Conservation (phyloP, 2,113 vertebrate species). For the Planiliza haematocheilus region DNA sequence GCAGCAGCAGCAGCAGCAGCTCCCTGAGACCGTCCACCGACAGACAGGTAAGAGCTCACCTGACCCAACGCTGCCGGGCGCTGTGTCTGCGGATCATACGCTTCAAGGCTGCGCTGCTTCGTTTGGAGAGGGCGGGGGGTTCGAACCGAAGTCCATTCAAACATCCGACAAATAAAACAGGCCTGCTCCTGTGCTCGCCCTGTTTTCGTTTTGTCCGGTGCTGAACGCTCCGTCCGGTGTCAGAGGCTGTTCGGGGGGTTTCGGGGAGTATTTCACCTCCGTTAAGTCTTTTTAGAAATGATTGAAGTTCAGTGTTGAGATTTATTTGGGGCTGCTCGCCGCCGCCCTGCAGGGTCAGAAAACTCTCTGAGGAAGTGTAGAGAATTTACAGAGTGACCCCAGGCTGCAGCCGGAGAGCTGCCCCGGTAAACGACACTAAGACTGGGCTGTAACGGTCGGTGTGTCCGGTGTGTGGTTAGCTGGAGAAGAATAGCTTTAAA, state of each 20-base stretch:
- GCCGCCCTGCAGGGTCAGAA: too few relatives aligned
- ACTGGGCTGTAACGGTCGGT: too few relatives aligned
- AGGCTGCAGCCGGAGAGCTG: too few relatives aligned
- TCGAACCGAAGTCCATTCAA: conserved; percentile 26
- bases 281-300: too few relatives aligned
- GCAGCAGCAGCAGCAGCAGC: too few relatives aligned
- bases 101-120: background rate
- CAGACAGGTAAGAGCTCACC: conserved; percentile 42
- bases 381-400: too few relatives aligned
- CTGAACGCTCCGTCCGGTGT: accelerated
- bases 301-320: background rate
- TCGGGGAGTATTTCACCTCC: too few relatives aligned
- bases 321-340: background rate
- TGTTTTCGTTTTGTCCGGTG: accelerated
- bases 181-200: accelerated
- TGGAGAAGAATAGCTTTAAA: background rate
- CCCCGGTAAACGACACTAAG: too few relatives aligned
- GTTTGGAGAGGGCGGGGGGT: too few relatives aligned
- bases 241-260: background rate
- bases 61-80: too few relatives aligned
- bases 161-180: background rate
- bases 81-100: background rate
- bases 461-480: too few relatives aligned
- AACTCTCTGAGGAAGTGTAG: too few relatives aligned
- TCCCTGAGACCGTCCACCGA: conserved; percentile 18